Conservation (phyloP, 2,113 vertebrate species). For the Pseudolaguvia tuberculata region DNA sequence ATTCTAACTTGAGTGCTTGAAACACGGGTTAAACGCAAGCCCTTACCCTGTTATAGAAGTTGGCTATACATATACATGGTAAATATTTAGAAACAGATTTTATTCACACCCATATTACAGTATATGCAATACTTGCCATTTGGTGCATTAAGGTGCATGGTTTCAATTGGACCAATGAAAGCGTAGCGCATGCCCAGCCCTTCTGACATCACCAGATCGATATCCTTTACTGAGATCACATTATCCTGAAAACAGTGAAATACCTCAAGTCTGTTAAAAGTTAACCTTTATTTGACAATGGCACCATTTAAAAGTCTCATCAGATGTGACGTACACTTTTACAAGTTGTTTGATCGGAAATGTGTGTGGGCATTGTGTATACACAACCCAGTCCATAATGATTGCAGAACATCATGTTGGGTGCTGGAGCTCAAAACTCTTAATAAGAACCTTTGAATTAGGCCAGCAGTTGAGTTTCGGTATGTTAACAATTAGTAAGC, state of each 20-base stretch:
- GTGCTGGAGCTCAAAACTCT: no score
- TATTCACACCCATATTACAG: background rate
- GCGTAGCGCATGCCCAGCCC: slow-evolving; percentile 94
- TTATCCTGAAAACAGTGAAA: slow-evolving; percentile 74
- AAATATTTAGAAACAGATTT: background rate
- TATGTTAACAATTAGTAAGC: no score
- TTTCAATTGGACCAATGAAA: slow-evolving; percentile 95
- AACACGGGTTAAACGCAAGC: no score
- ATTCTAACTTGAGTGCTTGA: background rate
- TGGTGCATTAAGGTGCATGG: slow-evolving; percentile 93
- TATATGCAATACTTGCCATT: slow-evolving; percentile 59
- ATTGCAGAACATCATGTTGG: no score
- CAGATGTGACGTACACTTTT: no score
- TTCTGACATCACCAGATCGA: slow-evolving; percentile 95
- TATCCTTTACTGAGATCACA: slow-evolving; percentile 82
- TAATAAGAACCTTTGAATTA: no score
- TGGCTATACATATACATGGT: background rate
- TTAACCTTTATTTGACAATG: background rate
- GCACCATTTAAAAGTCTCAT: background rate
- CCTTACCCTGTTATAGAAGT: background rate
- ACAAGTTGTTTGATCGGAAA: no score
- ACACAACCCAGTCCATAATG: no score
- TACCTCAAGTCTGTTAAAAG: slow-evolving; percentile 1
- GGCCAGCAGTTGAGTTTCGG: no score
- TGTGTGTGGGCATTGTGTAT: no score